Conservation (phyloP, 2,113 vertebrate species). For the Isichthys henryi region DNA sequence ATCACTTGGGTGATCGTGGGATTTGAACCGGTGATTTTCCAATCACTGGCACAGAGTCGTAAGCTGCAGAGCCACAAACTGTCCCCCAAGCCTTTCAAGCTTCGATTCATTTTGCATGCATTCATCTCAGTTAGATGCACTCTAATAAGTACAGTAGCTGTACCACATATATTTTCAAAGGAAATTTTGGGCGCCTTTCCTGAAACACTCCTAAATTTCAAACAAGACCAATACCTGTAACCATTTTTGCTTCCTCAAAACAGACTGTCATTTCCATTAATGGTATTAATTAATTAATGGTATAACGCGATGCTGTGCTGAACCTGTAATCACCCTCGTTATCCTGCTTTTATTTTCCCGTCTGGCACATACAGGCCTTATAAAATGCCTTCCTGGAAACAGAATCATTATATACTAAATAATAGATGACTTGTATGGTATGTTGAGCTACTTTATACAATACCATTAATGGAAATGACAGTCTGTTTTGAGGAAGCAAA, state of each 20-base stretch:
- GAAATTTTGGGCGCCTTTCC: not conserved
- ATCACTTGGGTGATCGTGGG: not conserved
- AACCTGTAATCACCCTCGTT: not conserved
- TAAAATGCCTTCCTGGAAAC: not conserved
- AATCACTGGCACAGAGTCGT: not conserved
- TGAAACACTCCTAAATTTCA: not conserved
- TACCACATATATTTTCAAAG: not conserved
- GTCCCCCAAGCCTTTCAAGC: not conserved
- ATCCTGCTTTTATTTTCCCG: not conserved
- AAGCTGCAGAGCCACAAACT: not conserved
- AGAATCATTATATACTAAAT: conserved; percentile 5
- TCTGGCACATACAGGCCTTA: not conserved
- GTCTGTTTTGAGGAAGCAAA: not conserved
- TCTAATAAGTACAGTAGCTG: not conserved
- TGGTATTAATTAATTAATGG: too few species aligned
- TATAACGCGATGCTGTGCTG: not conserved
- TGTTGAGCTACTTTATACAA: not conserved
- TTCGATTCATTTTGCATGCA: not conserved
- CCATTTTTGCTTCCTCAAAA: not conserved
- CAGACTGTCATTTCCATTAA: not conserved
- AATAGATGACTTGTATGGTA: not conserved
- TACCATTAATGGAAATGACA: not conserved
- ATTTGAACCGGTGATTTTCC: not conserved
- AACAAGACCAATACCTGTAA: not conserved
- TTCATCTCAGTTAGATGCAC: not conserved